Percentiles rank a stretch among this genome's conserved stretches.
Evolutionary conservation across 2,113 vertebrate species (phyloP).

Genomic region (Takifugu bimaculatus): DNA sequence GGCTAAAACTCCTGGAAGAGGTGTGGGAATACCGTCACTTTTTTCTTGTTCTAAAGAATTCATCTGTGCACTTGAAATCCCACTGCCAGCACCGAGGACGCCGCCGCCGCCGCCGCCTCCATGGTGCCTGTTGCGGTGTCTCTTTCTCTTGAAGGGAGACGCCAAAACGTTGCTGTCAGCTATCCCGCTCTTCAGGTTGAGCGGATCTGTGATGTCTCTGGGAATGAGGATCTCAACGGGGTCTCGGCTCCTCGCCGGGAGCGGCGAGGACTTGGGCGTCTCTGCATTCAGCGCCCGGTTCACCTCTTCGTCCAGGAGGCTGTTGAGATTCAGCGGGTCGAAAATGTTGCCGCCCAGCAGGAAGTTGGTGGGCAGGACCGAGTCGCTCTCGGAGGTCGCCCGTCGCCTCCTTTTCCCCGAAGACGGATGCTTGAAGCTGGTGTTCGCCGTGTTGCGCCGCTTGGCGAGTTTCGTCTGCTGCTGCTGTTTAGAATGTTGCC

Average conservation of each 20-base stretch:
- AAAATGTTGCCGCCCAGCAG: slow-evolving; percentile 91
- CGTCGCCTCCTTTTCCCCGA: slow-evolving; percentile 83
- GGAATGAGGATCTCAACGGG: slow-evolving; percentile 93
- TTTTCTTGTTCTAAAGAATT: slow-evolving; percentile 48
- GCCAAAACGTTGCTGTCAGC: slow-evolving; percentile 74
- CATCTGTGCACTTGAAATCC: slow-evolving; percentile 54
- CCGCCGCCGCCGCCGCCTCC: slow-evolving; percentile 57
- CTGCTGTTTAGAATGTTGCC: slow-evolving; percentile 76
- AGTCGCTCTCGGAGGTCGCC: slow-evolving; percentile 87
- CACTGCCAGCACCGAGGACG: slow-evolving; percentile 20
- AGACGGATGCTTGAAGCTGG: slow-evolving; percentile 81
- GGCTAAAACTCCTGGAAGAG: slow-evolving; percentile 15
- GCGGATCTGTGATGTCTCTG: slow-evolving; percentile 89
- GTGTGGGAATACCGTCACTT: slow-evolving; percentile 40
- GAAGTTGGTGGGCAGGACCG: slow-evolving; percentile 87
- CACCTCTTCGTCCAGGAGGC: slow-evolving; percentile 89
- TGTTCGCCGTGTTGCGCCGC: slow-evolving; percentile 80
- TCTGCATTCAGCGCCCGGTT: slow-evolving; percentile 87
- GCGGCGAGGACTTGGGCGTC: slow-evolving; percentile 91
- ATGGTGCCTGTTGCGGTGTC: slow-evolving; percentile 82
- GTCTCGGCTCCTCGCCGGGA: slow-evolving; percentile 84
- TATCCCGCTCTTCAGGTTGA: slow-evolving; percentile 84
- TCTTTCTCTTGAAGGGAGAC: slow-evolving; percentile 79
- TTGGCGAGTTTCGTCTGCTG: slow-evolving; percentile 74
- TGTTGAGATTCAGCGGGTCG: slow-evolving; percentile 92